Evolutionary conservation across 2,888 invertebrate genomes (phyloP), one percentile per base, ranked within the genome.

Genomic region (Limnephilus marmoratus): DNA sequence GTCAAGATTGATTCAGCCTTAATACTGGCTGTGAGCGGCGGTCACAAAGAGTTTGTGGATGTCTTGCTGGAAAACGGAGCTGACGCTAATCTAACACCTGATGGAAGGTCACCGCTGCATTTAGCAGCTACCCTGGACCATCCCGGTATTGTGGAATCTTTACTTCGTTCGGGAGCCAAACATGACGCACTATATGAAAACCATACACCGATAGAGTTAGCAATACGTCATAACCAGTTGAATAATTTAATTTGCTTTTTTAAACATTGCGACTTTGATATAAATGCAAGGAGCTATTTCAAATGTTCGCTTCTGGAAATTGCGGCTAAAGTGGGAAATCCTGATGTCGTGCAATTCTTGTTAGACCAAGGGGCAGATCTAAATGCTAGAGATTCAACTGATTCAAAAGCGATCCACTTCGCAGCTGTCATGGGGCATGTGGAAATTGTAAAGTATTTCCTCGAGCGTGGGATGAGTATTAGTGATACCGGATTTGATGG

Each of bases 31-130:
- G 80, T 88, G 31, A 18, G n/a, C 37, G 34, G 31, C 0, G 37
- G 80, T 80, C 41, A 80, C 88, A 88, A 81, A 34, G 80, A 88
- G 80, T 88, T 68, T 80, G 88, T 88, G 11, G 88, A 88, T 80
- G 34, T 88, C 37, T 37, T 88, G 53, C 34, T 88, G 31, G 18
- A 31, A 34, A 88, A 88, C 12, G 45, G 45, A 45, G 68, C 88
- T 81, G 37, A 88, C 37, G n/a, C n/a, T 18, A 80, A 88, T 31
- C 34, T 34, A 24, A 31, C 24, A 34, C 68, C 80, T 9, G 18
- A 37, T 41, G 88, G 29, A 53, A 31, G 31, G 18, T 80, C 34
- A 1, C 18, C 80, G 37, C 34, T 88, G n/a, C 80, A 88, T 37
- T 15, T 68, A 80, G 88, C 88, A 18, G 80, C 37, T 41, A 29